phyloP scores from a whole-genome alignment of 2,888 invertebrate species.

The Erebia palarica region DNA sequence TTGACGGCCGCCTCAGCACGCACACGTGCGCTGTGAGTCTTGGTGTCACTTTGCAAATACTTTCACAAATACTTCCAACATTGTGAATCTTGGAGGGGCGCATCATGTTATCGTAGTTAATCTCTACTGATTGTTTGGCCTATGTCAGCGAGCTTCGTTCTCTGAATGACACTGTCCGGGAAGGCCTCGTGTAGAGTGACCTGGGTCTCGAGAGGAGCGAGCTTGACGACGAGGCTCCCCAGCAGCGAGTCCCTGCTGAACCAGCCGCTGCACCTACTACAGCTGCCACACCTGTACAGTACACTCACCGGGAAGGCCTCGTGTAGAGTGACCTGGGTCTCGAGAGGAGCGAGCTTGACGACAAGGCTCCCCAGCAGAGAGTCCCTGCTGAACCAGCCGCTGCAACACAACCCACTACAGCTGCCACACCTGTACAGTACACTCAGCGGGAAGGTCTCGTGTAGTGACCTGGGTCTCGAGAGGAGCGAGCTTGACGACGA shows the following conservation, averaged over 20 bases:
- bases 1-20: too few relatives aligned
- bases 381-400: constrained; percentile 96
- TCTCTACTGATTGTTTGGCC: too few relatives aligned
- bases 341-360: constrained; percentile 94
- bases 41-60: too few relatives aligned
- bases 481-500: constrained; percentile 92
- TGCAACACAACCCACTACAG: constrained; percentile 85
- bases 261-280: constrained; percentile 90
- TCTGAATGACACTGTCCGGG: constrained; percentile 86
- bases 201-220: constrained; percentile 94
- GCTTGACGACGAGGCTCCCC: constrained; percentile 91
- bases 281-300: constrained; percentile 49
- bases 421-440: constrained; percentile 49
- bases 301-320: constrained; percentile 95
- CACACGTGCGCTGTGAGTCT: too few relatives aligned
- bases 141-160: too few relatives aligned
- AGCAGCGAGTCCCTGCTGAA: constrained; percentile 93
- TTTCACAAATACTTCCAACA: too few relatives aligned
- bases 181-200: constrained; percentile 97
- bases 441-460: constrained; percentile 96
- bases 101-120: too few relatives aligned
- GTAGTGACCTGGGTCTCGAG: constrained; percentile 93
- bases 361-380: constrained; percentile 90
- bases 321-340: constrained; percentile 93
- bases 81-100: too few relatives aligned